A percentile compares a stretch with the other conserved stretches of the same genome.
Conservation (phyloP, 2,888 invertebrate species). For the Meghimatium bilineatum region DNA sequence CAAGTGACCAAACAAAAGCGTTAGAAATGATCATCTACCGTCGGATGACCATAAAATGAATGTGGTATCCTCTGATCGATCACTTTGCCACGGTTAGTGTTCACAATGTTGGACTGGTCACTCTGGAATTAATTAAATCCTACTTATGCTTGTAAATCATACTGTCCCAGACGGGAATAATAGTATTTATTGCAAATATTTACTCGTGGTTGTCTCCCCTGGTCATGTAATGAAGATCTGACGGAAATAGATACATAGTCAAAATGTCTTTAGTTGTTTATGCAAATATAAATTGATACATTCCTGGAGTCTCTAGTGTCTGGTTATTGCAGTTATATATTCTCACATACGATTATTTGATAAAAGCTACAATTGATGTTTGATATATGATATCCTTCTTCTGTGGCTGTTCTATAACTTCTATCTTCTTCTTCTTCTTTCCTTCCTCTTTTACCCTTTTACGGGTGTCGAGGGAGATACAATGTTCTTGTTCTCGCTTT, state of each 20-base stretch:
- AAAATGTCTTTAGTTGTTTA: background rate
- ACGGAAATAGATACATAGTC: background rate
- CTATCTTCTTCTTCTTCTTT: too few relatives aligned
- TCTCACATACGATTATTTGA: background rate
- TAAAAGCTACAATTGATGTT: too few relatives aligned
- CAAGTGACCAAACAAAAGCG: background rate
- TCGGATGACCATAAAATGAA: slow-evolving; percentile 6
- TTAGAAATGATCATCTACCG: background rate
- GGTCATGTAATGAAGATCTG: background rate
- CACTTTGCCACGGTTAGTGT: background rate
- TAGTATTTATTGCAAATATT: slow-evolving; percentile 21
- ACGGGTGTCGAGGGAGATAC: too few relatives aligned
- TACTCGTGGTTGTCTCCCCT: background rate
- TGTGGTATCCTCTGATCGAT: slow-evolving; percentile 15
- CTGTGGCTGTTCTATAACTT: too few relatives aligned
- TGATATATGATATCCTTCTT: too few relatives aligned
- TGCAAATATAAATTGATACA: background rate
- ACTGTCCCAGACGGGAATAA: slow-evolving; percentile 9
- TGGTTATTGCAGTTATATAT: background rate
- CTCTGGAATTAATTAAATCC: slow-evolving; percentile 11
- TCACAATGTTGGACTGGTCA: slow-evolving; percentile 19
- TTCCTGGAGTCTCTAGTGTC: background rate
- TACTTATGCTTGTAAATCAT: slow-evolving; percentile 24
- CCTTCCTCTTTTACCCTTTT: too few relatives aligned
- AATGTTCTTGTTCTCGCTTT: too few relatives aligned